Percentiles rank a stretch among this genome's conserved stretches.
Conservation (phyloP, 2,888 invertebrate species). For the Lepidochrysops patricia region DNA sequence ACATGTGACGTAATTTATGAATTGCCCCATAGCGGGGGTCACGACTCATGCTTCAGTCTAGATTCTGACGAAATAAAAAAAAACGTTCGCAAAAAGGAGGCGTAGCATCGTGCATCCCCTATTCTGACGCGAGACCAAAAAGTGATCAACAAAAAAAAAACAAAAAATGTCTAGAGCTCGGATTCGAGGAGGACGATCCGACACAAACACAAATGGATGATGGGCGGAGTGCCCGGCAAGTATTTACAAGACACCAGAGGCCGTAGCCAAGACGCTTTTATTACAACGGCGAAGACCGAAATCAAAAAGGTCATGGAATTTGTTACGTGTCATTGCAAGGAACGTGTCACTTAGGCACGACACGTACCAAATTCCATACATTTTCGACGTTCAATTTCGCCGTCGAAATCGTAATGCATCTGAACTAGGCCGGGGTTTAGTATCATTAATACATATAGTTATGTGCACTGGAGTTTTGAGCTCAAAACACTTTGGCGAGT, state of each 20-base stretch:
- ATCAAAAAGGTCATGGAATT: no score
- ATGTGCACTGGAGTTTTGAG: slow-evolving; percentile 29
- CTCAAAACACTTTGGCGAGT: slow-evolving; percentile 47
- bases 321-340: no score
- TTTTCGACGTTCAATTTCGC: no score
- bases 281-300: no score
- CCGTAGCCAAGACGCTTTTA: background rate
- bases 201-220: slow-evolving; percentile 36
- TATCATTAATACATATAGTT: slow-evolving; percentile 29
- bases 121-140: slow-evolving; percentile 61
- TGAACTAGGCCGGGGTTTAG: slow-evolving; percentile 23
- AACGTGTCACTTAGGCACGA: no score
- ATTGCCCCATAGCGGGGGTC: slow-evolving; percentile 41
- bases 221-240: background rate
- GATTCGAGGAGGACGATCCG: slow-evolving; percentile 69
- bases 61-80: slow-evolving; percentile 18
- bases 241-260: no score
- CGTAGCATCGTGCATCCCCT: slow-evolving; percentile 74
- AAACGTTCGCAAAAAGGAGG: slow-evolving; percentile 47
- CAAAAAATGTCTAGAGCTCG: slow-evolving; percentile 47
- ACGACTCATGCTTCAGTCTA: slow-evolving; percentile 55
- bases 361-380: no score
- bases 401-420: no score
- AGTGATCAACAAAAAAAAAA: slow-evolving; percentile 43
- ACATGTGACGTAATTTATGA: no score